A percentile compares a stretch with the other conserved stretches of the same genome.
Evolutionary conservation across 2,113 vertebrate genomes (phyloP).

Genomic region (Otocyon megalotis): DNA sequence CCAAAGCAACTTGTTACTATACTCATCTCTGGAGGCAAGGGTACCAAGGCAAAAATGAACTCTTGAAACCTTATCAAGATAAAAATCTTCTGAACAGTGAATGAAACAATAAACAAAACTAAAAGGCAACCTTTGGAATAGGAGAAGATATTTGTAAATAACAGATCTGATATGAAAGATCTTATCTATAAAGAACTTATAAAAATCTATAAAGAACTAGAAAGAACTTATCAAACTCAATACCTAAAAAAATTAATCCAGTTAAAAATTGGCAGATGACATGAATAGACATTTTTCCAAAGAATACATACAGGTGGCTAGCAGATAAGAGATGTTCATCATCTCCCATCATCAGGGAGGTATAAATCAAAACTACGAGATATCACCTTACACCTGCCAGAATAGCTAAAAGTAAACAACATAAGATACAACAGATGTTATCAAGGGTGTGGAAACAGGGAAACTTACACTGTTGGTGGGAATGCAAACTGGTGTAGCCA

Average conservation of each 20-base stretch:
- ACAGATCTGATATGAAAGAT: not conserved
- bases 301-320: not conserved
- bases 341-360: not conserved
- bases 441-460: not conserved
- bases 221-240: not conserved
- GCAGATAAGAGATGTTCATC: not conserved
- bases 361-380: not conserved
- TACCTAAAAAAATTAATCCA: no score
- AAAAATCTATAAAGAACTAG: not conserved
- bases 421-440: not conserved
- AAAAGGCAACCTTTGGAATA: no score
- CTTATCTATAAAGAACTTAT: not conserved
- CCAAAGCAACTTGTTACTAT: no score
- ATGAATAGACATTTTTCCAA: not conserved
- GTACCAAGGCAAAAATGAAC: no score
- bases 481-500: not conserved
- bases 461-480: not conserved
- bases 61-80: no score
- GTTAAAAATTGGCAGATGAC: not conserved
- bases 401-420: not conserved
- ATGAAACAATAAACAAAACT: no score
- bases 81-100: no score
- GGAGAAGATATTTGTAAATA: not conserved
- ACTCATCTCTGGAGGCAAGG: no score
- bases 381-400: not conserved